These are phyloP conservation scores for Tenebrosternarchus preto DNA, from an alignment of 2,113 vertebrate species.

Conservation along the genomic window DNA sequence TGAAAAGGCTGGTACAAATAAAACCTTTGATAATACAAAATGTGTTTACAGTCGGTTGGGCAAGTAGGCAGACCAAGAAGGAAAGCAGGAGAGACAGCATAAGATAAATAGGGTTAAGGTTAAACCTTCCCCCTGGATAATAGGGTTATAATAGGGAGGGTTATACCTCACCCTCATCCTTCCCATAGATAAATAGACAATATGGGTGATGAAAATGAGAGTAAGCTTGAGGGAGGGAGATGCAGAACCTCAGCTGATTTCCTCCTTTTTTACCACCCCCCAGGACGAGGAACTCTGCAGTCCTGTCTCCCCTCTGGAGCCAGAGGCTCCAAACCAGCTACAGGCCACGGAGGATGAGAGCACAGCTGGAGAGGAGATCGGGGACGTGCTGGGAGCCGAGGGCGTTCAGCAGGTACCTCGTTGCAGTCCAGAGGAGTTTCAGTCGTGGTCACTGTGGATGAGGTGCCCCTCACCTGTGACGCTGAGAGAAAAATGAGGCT, in stretches of 20 bases:
- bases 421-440: neutral
- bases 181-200: no score
- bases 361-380: conserved; percentile 84
- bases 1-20: conserved; percentile 7
- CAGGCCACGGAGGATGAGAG: conserved; percentile 84
- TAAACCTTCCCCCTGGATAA: no score
- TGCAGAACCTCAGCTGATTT: neutral
- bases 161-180: no score
- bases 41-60: no score
- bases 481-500: no score
- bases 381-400: conserved; percentile 82
- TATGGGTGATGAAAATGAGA: no score
- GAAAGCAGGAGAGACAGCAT: neutral
- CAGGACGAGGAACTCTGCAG: conserved; percentile 59
- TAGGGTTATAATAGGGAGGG: no score
- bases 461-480: no score
- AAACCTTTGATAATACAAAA: neutral
- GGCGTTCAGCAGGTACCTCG: conserved; percentile 87
- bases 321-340: conserved; percentile 60
- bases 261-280: neutral
- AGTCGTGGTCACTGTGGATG: no score
- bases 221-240: neutral
- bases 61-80: neutral
- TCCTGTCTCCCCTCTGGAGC: conserved; percentile 70
- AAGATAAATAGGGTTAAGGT: neutral